A percentile compares a stretch with the other conserved stretches of the same genome.
Evolutionary conservation across 2,113 vertebrate species (phyloP).

Genomic region (Puffinus mauretanicus): DNA sequence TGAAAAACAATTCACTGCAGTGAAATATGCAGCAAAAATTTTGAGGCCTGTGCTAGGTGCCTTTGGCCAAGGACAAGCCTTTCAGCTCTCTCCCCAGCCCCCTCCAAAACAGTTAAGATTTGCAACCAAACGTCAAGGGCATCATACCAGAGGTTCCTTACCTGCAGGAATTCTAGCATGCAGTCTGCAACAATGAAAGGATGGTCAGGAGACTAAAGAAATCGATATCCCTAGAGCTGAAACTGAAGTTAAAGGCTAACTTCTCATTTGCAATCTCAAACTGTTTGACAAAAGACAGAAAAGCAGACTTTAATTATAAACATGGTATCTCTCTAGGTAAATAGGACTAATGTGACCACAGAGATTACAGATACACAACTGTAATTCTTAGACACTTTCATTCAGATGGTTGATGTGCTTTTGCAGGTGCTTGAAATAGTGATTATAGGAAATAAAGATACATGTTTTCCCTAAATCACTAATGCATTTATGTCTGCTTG

Average conservation of each 20-base stretch:
- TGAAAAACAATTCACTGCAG: background rate
- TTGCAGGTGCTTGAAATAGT: background rate
- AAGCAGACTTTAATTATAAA: background rate
- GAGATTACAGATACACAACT: background rate
- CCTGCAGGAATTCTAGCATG: background rate
- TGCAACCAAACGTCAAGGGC: background rate
- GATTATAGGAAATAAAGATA: background rate
- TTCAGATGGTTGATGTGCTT: background rate
- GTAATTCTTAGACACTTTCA: background rate
- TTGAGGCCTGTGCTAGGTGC: background rate
- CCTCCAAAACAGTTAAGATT: background rate
- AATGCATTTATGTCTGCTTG: background rate
- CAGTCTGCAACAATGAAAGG: background rate
- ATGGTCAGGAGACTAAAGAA: background rate
- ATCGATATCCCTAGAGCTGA: background rate
- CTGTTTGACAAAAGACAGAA: background rate
- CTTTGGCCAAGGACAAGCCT: background rate
- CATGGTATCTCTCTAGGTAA: background rate
- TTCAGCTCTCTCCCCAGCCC: background rate
- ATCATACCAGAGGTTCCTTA: background rate
- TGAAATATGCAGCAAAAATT: background rate
- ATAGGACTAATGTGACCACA: background rate
- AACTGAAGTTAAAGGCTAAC: background rate
- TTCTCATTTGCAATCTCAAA: background rate
- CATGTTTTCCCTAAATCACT: background rate